phyloP scores from a whole-genome alignment of 2,888 invertebrate genomes.

The Mechanitis mazaeus region DNA sequence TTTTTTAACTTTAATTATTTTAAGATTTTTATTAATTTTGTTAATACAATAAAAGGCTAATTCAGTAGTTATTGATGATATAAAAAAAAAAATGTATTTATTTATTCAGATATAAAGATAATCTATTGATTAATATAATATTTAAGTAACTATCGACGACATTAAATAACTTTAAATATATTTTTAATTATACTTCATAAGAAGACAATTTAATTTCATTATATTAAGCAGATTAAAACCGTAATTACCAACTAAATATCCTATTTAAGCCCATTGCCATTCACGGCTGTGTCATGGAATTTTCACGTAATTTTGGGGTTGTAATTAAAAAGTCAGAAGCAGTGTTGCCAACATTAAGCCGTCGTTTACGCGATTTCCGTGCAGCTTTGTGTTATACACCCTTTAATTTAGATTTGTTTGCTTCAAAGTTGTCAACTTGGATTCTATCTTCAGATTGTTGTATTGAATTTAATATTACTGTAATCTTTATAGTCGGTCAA shows the following conservation, averaged over 20 bases:
- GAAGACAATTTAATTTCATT: not conserved
- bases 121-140: too few relatives aligned
- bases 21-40: too few relatives aligned
- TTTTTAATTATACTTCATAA: not conserved
- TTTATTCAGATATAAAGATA: too few relatives aligned
- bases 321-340: conserved; percentile 72
- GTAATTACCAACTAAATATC: conserved; percentile 7
- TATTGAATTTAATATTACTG: not conserved
- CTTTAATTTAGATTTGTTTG: conserved; percentile 28
- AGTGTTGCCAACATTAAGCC: conserved; percentile 66
- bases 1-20: too few relatives aligned
- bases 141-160: too few relatives aligned
- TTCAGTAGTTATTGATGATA: too few relatives aligned
- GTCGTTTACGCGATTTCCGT: conserved; percentile 54
- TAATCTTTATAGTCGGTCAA: too few relatives aligned
- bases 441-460: not conserved
- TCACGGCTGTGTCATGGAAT: conserved; percentile 49
- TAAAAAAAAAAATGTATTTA: too few relatives aligned
- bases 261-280: conserved; percentile 47
- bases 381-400: conserved; percentile 37
- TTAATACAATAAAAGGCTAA: too few relatives aligned
- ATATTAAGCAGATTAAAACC: not conserved
- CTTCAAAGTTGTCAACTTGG: conserved; percentile 10
- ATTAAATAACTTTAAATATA: not conserved
- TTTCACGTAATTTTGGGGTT: conserved; percentile 66